Conservation (phyloP, 2,888 invertebrate genomes). For the Drosophila infuscata region DNA sequence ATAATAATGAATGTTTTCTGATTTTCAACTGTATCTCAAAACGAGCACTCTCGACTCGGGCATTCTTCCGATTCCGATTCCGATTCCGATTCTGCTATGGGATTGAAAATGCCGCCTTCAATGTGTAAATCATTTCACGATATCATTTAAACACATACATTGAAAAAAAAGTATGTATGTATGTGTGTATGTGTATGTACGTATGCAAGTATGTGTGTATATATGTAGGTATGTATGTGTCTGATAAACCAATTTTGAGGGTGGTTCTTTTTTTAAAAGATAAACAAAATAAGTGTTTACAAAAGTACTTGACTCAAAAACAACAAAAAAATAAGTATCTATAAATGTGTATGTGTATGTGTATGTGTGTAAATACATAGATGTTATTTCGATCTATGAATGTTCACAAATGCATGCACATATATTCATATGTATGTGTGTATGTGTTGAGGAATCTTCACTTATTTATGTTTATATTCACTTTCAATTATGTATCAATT, state of each 20-base stretch:
- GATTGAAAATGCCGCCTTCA: background rate
- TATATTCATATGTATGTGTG: background rate
- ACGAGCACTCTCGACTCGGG: background rate
- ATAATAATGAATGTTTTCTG: background rate
- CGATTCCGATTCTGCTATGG: background rate
- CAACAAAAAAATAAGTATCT: background rate
- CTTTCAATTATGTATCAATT: background rate
- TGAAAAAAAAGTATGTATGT: background rate
- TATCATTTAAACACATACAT: background rate
- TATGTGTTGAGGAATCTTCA: slow-evolving; percentile 2
- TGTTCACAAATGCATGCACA: background rate
- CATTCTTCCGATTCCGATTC: background rate
- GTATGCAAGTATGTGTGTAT: background rate
- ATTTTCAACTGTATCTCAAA: background rate
- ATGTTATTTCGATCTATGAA: background rate
- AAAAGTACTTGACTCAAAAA: slow-evolving; percentile 32
- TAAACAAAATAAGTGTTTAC: slow-evolving; percentile 42
- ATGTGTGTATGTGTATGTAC: background rate
- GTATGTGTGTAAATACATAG: background rate
- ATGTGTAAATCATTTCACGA: slow-evolving; percentile 3
- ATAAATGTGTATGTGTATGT: background rate
- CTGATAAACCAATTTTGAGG: slow-evolving; percentile 27
- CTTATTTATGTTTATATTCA: background rate
- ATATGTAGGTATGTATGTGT: background rate
- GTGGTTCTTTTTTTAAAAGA: slow-evolving; percentile 23